A percentile compares a stretch with the other conserved stretches of the same genome.
These are phyloP conservation scores for Diaprepes abbreviatus DNA, from an alignment of 2,888 invertebrate genomes.

Conservation along the genomic window DNA sequence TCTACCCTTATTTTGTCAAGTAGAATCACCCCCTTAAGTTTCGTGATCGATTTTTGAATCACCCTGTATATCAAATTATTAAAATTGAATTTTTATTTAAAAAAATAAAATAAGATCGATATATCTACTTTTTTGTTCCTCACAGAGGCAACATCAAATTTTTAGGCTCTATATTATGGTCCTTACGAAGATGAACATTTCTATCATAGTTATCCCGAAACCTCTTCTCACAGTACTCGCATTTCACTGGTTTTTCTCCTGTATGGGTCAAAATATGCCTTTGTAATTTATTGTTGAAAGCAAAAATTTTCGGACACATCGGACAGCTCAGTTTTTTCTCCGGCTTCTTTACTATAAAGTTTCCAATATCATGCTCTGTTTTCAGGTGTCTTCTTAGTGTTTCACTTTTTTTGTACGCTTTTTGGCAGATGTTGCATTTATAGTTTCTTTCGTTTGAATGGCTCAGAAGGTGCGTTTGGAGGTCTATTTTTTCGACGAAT, in stretches of 20 bases:
- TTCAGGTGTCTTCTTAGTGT: constrained; percentile 56
- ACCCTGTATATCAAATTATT: too few relatives aligned
- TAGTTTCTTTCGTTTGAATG: constrained; percentile 59
- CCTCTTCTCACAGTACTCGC: constrained; percentile 56
- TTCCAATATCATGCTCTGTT: constrained; percentile 56
- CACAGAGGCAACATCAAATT: too few relatives aligned
- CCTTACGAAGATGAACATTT: constrained; percentile 56
- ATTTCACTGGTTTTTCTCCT: constrained; percentile 57
- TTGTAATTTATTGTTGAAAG: constrained; percentile 57
- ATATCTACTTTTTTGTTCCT: too few relatives aligned
- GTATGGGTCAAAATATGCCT: constrained; percentile 58
- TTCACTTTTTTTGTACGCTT: constrained; percentile 69
- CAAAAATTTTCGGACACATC: constrained; percentile 56
- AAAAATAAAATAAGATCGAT: too few relatives aligned
- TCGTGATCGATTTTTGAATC: too few relatives aligned
- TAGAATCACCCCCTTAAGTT: too few relatives aligned
- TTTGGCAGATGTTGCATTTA: constrained; percentile 69
- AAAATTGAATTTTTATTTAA: too few relatives aligned
- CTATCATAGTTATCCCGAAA: constrained; percentile 58
- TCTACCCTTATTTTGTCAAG: too few relatives aligned
- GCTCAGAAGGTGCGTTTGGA: constrained; percentile 56
- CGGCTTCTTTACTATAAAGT: constrained; percentile 61
- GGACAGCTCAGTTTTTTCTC: constrained; percentile 60
- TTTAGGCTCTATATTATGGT: constrained; percentile 53
- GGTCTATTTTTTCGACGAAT: constrained; percentile 58